Evolutionary conservation across 2,113 vertebrate genomes (phyloP).

Genomic region (Aythya baeri): DNA sequence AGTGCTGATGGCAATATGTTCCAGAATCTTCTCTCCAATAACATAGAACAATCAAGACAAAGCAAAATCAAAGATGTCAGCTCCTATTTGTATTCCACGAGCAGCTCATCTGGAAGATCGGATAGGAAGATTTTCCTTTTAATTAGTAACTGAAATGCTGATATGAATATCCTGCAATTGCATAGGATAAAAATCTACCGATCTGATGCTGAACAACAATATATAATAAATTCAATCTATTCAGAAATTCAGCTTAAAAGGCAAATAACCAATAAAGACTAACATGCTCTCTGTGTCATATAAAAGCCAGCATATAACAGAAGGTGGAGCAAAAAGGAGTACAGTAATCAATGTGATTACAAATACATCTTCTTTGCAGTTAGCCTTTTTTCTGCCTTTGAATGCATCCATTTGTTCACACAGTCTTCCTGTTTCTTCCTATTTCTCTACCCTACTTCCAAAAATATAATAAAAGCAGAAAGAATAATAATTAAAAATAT

Average conservation of each 20-base stretch:
- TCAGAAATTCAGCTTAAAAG: not conserved
- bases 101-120: not conserved
- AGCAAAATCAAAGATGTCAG: not conserved
- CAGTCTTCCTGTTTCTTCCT: not conserved
- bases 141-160: slow-evolving; percentile 2
- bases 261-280: not conserved
- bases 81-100: not conserved
- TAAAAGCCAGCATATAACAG: not conserved
- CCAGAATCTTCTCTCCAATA: not conserved
- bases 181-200: not conserved
- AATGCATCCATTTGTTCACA: not conserved
- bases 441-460: not conserved
- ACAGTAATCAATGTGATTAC: not conserved
- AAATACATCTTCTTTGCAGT: not conserved
- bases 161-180: slow-evolving; percentile 5
- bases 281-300: not conserved
- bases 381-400: not conserved
- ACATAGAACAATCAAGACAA: not conserved
- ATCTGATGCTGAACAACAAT: not conserved
- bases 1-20: not conserved
- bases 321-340: not conserved
- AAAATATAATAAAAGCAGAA: not conserved
- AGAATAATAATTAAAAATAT: not conserved
- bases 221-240: not conserved
- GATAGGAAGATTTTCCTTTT: not conserved